Evolutionary conservation across 2,113 vertebrate species (phyloP).

Genomic region (Syngnathus scovelli): DNA sequence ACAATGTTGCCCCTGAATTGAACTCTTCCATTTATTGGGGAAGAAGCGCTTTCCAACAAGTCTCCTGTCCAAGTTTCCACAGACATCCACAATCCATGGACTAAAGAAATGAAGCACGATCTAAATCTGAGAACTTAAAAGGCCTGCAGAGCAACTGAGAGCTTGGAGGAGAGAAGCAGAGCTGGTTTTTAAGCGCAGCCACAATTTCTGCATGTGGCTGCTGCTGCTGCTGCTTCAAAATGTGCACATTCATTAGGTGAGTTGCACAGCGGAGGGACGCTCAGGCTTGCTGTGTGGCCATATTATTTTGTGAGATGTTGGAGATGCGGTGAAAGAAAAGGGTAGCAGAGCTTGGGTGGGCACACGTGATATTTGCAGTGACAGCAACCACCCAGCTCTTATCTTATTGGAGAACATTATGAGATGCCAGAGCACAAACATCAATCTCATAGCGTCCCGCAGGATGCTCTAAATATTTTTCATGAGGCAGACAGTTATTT

Average conservation of each 20-base stretch:
- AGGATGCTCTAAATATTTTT: constrained; percentile 56
- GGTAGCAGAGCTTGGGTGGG: constrained; percentile 28
- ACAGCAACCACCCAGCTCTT: constrained; percentile 43
- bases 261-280: constrained; percentile 35
- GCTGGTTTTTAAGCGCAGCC: constrained; percentile 57
- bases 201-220: constrained; percentile 50
- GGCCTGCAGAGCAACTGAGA: constrained; percentile 14
- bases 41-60: constrained; percentile 42
- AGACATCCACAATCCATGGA: constrained; percentile 8
- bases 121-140: constrained; percentile 22
- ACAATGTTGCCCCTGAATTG: constrained; percentile 41
- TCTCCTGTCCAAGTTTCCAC: constrained; percentile 11
- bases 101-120: constrained; percentile 2
- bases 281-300: constrained; percentile 19
- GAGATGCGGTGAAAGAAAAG: constrained; percentile 15
- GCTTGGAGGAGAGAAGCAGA: constrained; percentile 31
- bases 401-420: constrained; percentile 60
- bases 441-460: constrained; percentile 47
- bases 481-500: constrained; percentile 57
- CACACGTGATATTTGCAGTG: constrained; percentile 47
- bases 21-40: constrained; percentile 31
- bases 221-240: constrained; percentile 47
- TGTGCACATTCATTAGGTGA: constrained; percentile 58
- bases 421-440: constrained; percentile 56
- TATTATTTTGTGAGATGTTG: constrained; percentile 39